These are phyloP conservation scores for Neodiprion lecontei DNA, from an alignment of 1,140 invertebrate species.

Conservation along the genomic window DNA sequence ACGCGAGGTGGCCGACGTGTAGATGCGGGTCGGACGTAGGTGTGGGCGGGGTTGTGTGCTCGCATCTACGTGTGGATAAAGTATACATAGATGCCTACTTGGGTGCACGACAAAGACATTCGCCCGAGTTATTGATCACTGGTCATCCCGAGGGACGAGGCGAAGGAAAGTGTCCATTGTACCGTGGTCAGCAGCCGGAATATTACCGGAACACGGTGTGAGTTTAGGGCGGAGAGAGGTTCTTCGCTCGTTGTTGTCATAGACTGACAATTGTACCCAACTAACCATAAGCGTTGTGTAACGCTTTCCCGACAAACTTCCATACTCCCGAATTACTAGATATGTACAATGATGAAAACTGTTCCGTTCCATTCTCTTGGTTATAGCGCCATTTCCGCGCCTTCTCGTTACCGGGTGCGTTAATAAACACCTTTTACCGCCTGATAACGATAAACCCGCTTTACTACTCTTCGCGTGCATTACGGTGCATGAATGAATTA, in stretches of 20 bases:
- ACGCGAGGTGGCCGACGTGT: not conserved
- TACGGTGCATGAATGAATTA: too few relatives aligned
- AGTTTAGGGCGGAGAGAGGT: not conserved
- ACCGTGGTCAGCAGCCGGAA: constrained; percentile 31
- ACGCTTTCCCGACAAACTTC: not conserved
- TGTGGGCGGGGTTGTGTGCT: too few relatives aligned
- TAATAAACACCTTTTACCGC: too few relatives aligned
- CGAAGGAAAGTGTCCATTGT: constrained; percentile 31
- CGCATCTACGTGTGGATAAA: not conserved
- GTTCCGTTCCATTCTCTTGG: not conserved
- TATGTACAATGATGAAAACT: not conserved
- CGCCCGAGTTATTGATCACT: constrained; percentile 34
- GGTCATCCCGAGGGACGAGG: constrained; percentile 19
- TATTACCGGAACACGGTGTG: constrained; percentile 26
- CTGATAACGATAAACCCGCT: too few relatives aligned
- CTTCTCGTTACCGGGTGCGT: too few relatives aligned
- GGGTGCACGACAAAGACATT: constrained; percentile 24
- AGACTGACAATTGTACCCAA: constrained; percentile 25
- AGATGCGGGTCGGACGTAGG: not conserved
- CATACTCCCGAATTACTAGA: too few relatives aligned
- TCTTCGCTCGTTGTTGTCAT: not conserved
- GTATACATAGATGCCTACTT: not conserved
- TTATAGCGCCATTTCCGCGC: not conserved
- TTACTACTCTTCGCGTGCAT: too few relatives aligned
- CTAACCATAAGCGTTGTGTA: constrained; percentile 11